phyloP scores from a whole-genome alignment of 2,888 invertebrate genomes.

The Drosophila neotestacea region DNA sequence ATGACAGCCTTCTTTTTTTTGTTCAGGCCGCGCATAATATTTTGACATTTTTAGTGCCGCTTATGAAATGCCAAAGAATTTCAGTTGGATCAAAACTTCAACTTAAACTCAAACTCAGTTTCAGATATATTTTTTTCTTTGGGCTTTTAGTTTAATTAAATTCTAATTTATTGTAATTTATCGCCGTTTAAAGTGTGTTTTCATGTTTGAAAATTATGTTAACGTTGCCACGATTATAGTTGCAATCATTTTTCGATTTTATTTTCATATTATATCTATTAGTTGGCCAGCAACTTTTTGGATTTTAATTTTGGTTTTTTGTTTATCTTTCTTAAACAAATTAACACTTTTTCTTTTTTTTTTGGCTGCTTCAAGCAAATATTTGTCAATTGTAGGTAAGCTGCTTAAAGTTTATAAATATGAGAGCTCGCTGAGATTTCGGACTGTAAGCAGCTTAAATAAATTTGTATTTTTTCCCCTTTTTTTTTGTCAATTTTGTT shows the following conservation, averaged over 20 bases:
- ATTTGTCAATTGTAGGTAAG: constrained; percentile 63
- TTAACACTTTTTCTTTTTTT: constrained; percentile 72
- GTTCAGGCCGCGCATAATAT: constrained; percentile 68
- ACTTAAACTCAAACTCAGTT: constrained; percentile 32
- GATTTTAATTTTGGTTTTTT: constrained; percentile 28
- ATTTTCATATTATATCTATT: constrained; percentile 29
- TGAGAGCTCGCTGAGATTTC: constrained; percentile 27
- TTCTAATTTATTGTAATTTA: constrained; percentile 79
- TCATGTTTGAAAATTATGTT: constrained; percentile 62
- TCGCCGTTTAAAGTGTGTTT: constrained; percentile 72
- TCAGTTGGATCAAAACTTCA: constrained; percentile 37
- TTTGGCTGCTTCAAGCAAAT: constrained; percentile 32
- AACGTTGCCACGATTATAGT: constrained; percentile 47
- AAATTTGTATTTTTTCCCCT: constrained; percentile 15
- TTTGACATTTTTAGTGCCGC: constrained; percentile 80
- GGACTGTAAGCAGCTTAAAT: constrained; percentile 66
- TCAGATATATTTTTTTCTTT: constrained; percentile 1
- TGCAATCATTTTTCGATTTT: constrained; percentile 38
- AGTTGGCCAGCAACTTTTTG: constrained; percentile 34
- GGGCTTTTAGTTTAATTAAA: constrained; percentile 72
- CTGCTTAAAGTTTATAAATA: constrained; percentile 52
- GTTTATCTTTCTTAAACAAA: constrained; percentile 56
- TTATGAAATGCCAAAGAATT: constrained; percentile 65
- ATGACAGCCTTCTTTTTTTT: constrained; percentile 60
- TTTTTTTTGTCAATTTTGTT: not conserved